Base-by-base conservation (phyloP, 2,113 vertebrate species). In the Atractosteus spatula region DNA sequence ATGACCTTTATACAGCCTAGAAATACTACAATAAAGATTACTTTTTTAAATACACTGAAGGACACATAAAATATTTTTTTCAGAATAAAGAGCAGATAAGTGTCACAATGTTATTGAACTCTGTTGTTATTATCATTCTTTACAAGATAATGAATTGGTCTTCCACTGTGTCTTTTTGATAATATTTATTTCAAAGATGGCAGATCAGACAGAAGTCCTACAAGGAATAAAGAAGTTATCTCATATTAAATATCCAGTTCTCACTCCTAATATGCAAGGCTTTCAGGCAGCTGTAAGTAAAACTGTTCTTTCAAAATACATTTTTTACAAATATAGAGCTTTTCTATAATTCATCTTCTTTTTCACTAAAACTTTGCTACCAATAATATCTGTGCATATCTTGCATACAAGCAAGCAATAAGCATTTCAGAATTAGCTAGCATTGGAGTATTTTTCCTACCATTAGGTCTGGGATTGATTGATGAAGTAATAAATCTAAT, bases 191-290 rank as follows among this genome's bases (percentile, higher is more conserved):
- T 87, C 91, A 81, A 76, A 99, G 96, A 97, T 98, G 95, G 95
- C 96, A 69, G 96, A 98, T 89, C 94, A 96, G 79, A 90, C 84
- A 17, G 94, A 97, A 79, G 96, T 99, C 13, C 91, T 96, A 86
- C 87, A 67, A 85, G 92, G 94, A 71, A 97, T 99, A 82, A 85
- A 86, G 72, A 92, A 79, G 68, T 81, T 78, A 66, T 93, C 95
- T 72, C 91, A 92, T 78, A 88, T 97, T 75, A 90, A 76, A 0
- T 99, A 98, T 75, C 95, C 96, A 1, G 96, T 98, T 79, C 91
- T 99, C 73, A 96, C 95, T 0, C 96, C 95, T 66, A 98, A 97
- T 86, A 89, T 97, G 78, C 92, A 94, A 76, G 95, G 96, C 76
- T 96, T 99, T 83, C 92, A 94, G 80, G 90, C 91, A 78, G 96